A percentile compares a stretch with the other conserved stretches of the same genome.
These are phyloP conservation scores for Grammomys surdaster DNA, from an alignment of 2,113 vertebrate species.

Conservation along the genomic window DNA sequence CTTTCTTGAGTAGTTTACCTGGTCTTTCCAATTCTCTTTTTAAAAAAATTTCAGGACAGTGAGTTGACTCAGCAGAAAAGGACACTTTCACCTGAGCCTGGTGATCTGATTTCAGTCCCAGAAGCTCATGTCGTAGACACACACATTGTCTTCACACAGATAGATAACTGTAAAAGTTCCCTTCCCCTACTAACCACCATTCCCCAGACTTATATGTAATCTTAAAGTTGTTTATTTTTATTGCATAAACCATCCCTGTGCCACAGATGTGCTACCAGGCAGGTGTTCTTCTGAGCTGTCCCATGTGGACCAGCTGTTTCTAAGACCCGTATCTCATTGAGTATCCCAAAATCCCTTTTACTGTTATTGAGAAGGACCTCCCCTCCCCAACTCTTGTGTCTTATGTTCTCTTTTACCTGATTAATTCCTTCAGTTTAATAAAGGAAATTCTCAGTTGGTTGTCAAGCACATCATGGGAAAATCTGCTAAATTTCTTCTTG, in stretches of 20 bases:
- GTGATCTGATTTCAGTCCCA: neutral
- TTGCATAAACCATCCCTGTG: neutral
- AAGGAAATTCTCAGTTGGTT: constrained; percentile 12
- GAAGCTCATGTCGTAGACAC: neutral
- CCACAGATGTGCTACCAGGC: neutral
- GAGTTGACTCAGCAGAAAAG: neutral
- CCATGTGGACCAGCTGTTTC: neutral
- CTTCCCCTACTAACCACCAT: neutral
- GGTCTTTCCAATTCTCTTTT: neutral
- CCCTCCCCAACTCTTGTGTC: neutral
- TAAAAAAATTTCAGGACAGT: neutral
- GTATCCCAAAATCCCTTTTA: neutral
- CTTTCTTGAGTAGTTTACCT: constrained; percentile 24
- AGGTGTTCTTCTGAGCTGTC: neutral
- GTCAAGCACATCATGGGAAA: neutral
- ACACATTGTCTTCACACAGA: neutral
- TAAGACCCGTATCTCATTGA: neutral
- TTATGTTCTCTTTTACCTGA: neutral
- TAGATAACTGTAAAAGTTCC: neutral
- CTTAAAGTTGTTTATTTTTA: constrained; percentile 32
- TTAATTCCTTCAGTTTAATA: constrained; percentile 37
- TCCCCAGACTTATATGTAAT: neutral
- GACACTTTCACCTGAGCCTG: neutral
- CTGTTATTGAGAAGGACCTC: neutral
- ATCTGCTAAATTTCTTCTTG: constrained; percentile 5